These are phyloP conservation scores for Cheilosia soror DNA, from an alignment of 2,888 invertebrate genomes.

Conservation along the genomic window DNA sequence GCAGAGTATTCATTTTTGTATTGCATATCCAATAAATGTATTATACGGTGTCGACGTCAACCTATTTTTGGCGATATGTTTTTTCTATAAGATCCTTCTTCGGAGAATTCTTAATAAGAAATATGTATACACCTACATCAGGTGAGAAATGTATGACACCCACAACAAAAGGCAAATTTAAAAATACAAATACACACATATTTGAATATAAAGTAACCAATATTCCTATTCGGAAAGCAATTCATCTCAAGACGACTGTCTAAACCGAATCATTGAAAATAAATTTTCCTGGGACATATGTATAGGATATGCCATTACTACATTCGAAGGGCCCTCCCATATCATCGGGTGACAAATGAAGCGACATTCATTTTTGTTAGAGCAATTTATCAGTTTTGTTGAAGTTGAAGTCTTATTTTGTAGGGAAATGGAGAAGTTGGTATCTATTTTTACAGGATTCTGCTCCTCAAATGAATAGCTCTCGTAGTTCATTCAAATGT, in stretches of 20 bases:
- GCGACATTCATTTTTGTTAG: background rate
- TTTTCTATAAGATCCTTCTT: too few species aligned
- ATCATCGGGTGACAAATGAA: conserved; percentile 13
- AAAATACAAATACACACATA: background rate
- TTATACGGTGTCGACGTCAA: too few species aligned
- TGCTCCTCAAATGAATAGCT: background rate
- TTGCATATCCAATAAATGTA: too few species aligned
- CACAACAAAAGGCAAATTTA: background rate
- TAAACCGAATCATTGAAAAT: background rate
- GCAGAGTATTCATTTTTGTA: too few species aligned
- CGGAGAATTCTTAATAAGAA: too few species aligned
- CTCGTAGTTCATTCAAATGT: conserved; percentile 28
- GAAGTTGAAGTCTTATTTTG: background rate
- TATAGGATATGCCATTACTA: too few species aligned
- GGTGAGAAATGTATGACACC: too few species aligned
- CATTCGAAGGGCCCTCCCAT: background rate
- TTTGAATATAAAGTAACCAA: background rate
- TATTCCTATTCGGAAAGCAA: background rate
- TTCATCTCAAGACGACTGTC: background rate
- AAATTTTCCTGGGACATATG: background rate
- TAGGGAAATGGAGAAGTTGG: background rate
- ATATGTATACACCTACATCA: too few species aligned
- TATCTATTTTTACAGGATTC: background rate
- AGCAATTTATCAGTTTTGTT: conserved; percentile 17
- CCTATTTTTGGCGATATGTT: too few species aligned